phyloP scores from a whole-genome alignment of 2,888 invertebrate species.

The Lucinisca nassula region DNA sequence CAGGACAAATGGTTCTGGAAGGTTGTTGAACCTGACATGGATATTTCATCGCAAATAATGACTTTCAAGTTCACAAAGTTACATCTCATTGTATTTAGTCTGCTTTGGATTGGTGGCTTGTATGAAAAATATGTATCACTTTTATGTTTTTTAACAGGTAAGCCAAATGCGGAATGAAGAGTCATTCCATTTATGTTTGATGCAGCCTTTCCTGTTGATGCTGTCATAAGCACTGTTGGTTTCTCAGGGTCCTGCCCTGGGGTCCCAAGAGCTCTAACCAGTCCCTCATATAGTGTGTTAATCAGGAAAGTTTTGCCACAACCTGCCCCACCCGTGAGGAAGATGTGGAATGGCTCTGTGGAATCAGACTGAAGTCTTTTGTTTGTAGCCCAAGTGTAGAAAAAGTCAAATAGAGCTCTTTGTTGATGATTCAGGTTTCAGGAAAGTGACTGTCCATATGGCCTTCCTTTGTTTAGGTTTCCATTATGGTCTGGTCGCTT shows the following conservation, averaged over 20 bases:
- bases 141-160: slow-evolving; percentile 46
- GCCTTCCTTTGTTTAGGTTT: too few relatives aligned
- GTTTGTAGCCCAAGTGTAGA: slow-evolving; percentile 8
- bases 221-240: slow-evolving; percentile 47
- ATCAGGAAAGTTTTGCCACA: slow-evolving; percentile 42
- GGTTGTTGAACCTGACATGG: slow-evolving; percentile 32
- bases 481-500: too few relatives aligned
- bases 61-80: slow-evolving; percentile 42
- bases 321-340: slow-evolving; percentile 51
- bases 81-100: slow-evolving; percentile 38
- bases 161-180: slow-evolving; percentile 54
- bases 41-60: slow-evolving; percentile 59
- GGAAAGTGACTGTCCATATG: too few relatives aligned
- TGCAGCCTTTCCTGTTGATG: slow-evolving; percentile 62
- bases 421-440: slow-evolving; percentile 30
- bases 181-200: slow-evolving; percentile 55
- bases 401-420: slow-evolving; percentile 27
- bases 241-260: slow-evolving; percentile 26
- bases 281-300: slow-evolving; percentile 36
- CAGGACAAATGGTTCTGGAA: not conserved
- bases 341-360: slow-evolving; percentile 52
- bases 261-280: slow-evolving; percentile 17
- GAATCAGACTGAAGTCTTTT: not conserved
- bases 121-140: slow-evolving; percentile 8
- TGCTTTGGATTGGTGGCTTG: slow-evolving; percentile 14